Base-by-base conservation (phyloP, 2,888 invertebrate species). In the Protophormia terraenovae region DNA sequence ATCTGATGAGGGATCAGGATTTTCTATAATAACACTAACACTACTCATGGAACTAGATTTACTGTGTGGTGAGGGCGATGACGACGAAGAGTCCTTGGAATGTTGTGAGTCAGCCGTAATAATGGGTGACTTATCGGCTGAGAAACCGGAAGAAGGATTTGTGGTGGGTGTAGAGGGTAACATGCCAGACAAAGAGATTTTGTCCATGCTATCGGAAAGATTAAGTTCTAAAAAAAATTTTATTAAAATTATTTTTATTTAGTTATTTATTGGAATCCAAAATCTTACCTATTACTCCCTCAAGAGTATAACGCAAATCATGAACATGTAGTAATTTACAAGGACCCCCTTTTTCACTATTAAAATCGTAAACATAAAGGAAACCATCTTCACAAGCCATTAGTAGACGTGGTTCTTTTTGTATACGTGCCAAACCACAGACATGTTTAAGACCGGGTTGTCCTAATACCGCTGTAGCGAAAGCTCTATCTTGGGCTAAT, bases 361-460 rank as follows among this genome's bases (percentile, higher is more conserved):
- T 91, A 67, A 93, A 92, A 29, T 93, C 91, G 83, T 93, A 91
- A 24, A 93, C 91, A 62, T 93, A 93, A 64, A 93, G 88, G 55
- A 93, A 93, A 7, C 93, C 93, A 86, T 93, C 93, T 86, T 93
- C 92, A 76, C 92, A 92, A 4, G 92, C 93, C 32, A 93, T 90
- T 73, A 93, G 86, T 62, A 93, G 80, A 7, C 91, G 90, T 16
- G 91, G 86, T 83, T 93, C 90, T 72, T 92, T 93, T 78, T 92
- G 90, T 8, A 93, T 87, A 8, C 90, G 91, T 6, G 91, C 89
- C 87, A 93, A 78, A 1, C 91, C 92, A 81, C 93, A 93, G 1
- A 91, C 89, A 86, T 93, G 91, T 77, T 88, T 90, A 2, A 93
- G 88, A 0, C 93, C 93, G 0, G 92, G 90, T 77, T 93, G 92